Conservation (phyloP, 2,113 vertebrate species). For the Ochotona curzoniae region DNA sequence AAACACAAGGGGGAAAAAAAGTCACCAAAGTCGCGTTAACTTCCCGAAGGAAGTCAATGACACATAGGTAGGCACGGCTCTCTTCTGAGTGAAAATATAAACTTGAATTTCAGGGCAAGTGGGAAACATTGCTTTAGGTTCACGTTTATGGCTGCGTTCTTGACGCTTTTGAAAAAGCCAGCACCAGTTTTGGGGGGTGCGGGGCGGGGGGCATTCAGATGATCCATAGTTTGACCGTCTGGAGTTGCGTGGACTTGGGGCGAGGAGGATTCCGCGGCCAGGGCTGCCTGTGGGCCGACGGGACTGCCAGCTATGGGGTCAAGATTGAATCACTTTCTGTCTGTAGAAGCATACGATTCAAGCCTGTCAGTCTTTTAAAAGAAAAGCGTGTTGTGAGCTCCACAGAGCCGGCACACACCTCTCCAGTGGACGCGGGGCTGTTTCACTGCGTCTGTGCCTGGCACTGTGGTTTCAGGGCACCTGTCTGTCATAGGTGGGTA, state of each 20-base stretch:
- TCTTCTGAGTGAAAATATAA: background rate
- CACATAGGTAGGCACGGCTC: background rate
- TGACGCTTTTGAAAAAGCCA: background rate
- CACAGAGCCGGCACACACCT: background rate
- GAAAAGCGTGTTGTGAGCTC: slow-evolving; percentile 3
- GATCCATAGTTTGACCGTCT: background rate
- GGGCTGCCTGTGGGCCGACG: background rate
- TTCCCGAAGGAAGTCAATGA: slow-evolving; percentile 9
- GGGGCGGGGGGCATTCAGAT: background rate
- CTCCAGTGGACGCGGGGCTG: background rate
- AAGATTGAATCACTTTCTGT: background rate
- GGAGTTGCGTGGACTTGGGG: background rate
- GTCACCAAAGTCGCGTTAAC: background rate
- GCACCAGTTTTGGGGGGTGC: background rate
- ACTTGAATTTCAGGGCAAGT: background rate
- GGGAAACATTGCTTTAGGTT: background rate
- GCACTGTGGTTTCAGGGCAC: background rate
- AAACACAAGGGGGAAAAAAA: background rate
- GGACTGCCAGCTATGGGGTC: background rate
- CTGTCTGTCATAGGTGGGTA: background rate
- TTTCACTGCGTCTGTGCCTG: slow-evolving; percentile 52
- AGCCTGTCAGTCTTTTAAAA: background rate
- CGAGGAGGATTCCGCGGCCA: background rate
- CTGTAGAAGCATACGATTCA: slow-evolving; percentile 34
- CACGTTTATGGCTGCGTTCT: background rate